Evolutionary conservation across 1,140 invertebrate species (phyloP), one percentile per base, ranked within the genome.

Genomic region (Homarus americanus): DNA sequence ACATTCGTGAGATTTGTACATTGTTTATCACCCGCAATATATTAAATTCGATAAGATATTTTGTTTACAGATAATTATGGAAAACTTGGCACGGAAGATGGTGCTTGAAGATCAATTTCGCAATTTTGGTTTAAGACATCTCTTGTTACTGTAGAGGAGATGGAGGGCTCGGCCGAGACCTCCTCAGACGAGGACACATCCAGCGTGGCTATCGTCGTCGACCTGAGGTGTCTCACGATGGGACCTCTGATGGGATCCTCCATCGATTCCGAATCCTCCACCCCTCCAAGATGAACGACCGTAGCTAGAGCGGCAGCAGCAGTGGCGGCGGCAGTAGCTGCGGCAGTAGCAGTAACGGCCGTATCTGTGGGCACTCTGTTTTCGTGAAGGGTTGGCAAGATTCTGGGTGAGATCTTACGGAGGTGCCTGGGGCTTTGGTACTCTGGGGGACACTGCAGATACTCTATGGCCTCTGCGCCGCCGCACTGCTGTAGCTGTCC

Each of bases 161-260:
- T 44, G 10, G 36, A 0, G 24, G 36, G 34, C 36, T 40, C 28
- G 49, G 49, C 2, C 3, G 79, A 36, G 20, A 82, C 79, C 32
- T 82, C 79, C n/a, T 82, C 79, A 36, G 49, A 24, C 41, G 79
- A 82, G 49, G 79, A 82, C n/a, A 84, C 88, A 5, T 90, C 88
- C 49, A 90, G 69, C 20, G 88, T 90, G 15, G 88, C 80, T 32
- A 84, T 75, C 41, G 88, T 90, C 66, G 88, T 82, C 40, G 88
- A 82, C 36, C 80, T 34, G 24, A 90, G 53, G 88, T 90, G 88
- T 49, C 49, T 75, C 34, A 90, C 80, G 49, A 90, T 90, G 41
- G 88, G 88, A 24, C 82, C 82, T 75, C 88, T 38, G 66, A 90
- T 90, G 17, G 88, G 88, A 24, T 90, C 88, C n/a, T 90, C 88